These are phyloP conservation scores for Alcedo atthis DNA, from an alignment of 2,797 vertebrate genomes.

Conservation along the genomic window DNA sequence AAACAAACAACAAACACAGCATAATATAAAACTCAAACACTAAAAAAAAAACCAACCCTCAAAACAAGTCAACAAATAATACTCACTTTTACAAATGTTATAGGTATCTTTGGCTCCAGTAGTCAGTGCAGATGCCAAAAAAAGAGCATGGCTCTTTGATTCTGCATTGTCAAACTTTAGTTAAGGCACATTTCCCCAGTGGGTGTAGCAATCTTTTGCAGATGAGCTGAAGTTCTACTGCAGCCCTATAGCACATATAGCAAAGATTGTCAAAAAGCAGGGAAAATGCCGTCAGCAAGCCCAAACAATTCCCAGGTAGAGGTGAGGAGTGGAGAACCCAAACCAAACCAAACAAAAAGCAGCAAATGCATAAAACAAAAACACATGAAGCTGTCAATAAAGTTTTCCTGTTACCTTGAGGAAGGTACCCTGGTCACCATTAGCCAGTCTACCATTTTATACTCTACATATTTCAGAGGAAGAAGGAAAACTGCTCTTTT, in stretches of 20 bases:
- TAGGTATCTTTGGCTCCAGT: background rate
- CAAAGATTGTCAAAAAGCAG: background rate
- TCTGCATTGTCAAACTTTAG: background rate
- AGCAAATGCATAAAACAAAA: too few species aligned
- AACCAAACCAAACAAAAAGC: too few species aligned
- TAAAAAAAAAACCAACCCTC: too few species aligned
- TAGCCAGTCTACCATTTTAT: background rate
- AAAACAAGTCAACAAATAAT: background rate
- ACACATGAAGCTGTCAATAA: background rate
- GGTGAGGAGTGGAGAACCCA: background rate
- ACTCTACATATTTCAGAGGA: background rate
- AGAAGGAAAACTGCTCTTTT: background rate
- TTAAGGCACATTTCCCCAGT: background rate
- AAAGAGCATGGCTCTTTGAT: background rate
- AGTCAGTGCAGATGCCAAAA: background rate
- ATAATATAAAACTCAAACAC: too few species aligned
- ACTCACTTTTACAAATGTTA: background rate
- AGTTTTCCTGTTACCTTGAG: background rate
- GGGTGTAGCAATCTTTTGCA: accelerated
- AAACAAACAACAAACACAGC: background rate
- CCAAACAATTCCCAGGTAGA: background rate
- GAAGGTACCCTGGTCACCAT: too few species aligned
- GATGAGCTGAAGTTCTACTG: background rate
- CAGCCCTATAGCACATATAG: accelerated
- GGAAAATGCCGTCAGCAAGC: background rate